phyloP scores from a whole-genome alignment of 2,113 vertebrate species.

The Zosterops borbonicus region DNA sequence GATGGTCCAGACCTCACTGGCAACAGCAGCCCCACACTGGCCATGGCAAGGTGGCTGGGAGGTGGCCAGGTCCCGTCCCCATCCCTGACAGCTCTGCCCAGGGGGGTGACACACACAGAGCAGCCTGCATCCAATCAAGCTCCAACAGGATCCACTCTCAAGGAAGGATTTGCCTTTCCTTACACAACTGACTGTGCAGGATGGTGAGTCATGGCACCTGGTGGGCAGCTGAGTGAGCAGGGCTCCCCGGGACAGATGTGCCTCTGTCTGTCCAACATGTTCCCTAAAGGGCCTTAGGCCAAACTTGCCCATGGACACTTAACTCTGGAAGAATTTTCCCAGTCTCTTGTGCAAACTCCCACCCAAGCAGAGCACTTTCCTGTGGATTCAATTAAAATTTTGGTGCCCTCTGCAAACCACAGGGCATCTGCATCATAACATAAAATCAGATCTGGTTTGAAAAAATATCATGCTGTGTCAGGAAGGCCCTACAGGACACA shows the following conservation, averaged over 20 bases:
- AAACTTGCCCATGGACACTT: neutral
- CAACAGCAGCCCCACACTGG: neutral
- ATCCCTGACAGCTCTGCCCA: neutral
- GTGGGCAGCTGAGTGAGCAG: neutral
- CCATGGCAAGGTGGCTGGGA: rapidly evolving
- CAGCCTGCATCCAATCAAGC: neutral
- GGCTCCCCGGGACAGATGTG: rapidly evolving
- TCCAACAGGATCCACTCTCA: neutral
- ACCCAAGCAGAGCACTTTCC: neutral
- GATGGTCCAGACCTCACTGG: neutral
- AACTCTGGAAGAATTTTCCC: neutral
- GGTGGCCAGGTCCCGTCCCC: neutral
- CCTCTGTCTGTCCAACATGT: neutral
- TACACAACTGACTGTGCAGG: neutral
- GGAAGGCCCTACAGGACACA: neutral
- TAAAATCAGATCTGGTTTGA: neutral
- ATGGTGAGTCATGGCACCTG: neutral
- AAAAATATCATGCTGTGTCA: neutral
- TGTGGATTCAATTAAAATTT: neutral
- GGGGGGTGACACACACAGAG: neutral
- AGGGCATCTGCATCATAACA: neutral
- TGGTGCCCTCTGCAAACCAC: neutral
- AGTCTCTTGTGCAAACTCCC: neutral
- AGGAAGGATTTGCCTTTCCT: neutral
- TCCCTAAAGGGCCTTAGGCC: neutral